Evolutionary conservation across 2,113 vertebrate species (phyloP).

Genomic region (Colius striatus): DNA sequence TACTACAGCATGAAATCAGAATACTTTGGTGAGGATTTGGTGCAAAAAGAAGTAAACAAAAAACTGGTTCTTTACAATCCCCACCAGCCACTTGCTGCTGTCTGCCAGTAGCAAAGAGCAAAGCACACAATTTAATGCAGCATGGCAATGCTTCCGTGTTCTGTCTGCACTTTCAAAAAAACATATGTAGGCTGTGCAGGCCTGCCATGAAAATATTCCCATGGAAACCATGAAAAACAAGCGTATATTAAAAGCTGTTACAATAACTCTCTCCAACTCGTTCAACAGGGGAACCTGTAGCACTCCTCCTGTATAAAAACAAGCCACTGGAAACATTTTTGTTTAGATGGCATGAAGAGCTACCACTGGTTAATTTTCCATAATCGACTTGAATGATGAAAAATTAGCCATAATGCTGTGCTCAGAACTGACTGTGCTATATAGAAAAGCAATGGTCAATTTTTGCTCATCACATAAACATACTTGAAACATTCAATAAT

Average conservation of each 20-base stretch:
- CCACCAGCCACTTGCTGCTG: neutral
- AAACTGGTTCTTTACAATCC: neutral
- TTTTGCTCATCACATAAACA: neutral
- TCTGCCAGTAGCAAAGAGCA: neutral
- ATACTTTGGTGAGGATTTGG: neutral
- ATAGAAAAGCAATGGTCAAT: neutral
- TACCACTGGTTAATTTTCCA: neutral
- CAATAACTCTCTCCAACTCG: neutral
- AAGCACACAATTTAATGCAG: accelerated
- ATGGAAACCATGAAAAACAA: constrained; percentile 32
- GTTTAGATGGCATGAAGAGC: neutral
- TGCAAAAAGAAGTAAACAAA: neutral
- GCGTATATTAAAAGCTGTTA: neutral
- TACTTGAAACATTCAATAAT: neutral
- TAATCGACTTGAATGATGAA: neutral
- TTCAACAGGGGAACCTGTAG: neutral
- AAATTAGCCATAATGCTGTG: neutral
- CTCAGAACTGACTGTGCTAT: neutral
- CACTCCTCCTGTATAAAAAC: neutral
- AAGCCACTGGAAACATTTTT: neutral
- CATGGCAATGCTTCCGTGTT: neutral
- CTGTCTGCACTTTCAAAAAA: neutral
- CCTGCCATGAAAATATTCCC: constrained; percentile 15
- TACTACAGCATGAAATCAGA: neutral
- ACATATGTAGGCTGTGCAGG: neutral